Percentiles rank a stretch among this genome's conserved stretches.
Evolutionary conservation across 2,888 invertebrate species (phyloP).

Genomic region (Acanthococcus lagerstroemiae): DNA sequence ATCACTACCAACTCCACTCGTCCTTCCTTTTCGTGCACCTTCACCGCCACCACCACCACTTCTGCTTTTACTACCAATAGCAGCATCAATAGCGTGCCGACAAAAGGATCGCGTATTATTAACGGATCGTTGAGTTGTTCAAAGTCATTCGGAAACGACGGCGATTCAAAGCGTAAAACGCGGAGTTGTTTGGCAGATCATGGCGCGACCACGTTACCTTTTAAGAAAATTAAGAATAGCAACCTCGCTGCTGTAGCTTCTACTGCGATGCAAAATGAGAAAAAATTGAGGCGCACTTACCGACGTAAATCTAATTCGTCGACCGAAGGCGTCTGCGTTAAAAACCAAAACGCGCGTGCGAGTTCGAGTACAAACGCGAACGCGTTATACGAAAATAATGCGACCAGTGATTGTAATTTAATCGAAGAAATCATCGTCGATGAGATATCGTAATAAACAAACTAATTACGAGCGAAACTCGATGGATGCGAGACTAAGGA

Average conservation of each 20-base stretch:
- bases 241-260: neutral
- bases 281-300: neutral
- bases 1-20: too few relatives aligned
- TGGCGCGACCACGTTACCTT: constrained; percentile 3
- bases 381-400: neutral
- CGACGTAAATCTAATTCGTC: neutral
- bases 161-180: neutral
- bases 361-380: too few relatives aligned
- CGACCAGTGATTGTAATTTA: constrained; percentile 1
- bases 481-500: too few relatives aligned
- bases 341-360: too few relatives aligned
- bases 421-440: constrained; percentile 27
- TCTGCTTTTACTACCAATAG: neutral
- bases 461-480: neutral
- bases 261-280: neutral
- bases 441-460: constrained; percentile 8
- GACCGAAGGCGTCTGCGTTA: too few relatives aligned
- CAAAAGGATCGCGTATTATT: neutral
- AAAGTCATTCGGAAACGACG: too few relatives aligned
- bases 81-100: neutral
- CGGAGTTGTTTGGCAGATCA: neutral
- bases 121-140: too few relatives aligned
- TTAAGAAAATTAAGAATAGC: constrained; percentile 15
- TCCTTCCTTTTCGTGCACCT: too few relatives aligned
- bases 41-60: neutral